A percentile compares a stretch with the other conserved stretches of the same genome.
Conservation (phyloP, 2,888 invertebrate genomes). For the Incurvaria masculella region DNA sequence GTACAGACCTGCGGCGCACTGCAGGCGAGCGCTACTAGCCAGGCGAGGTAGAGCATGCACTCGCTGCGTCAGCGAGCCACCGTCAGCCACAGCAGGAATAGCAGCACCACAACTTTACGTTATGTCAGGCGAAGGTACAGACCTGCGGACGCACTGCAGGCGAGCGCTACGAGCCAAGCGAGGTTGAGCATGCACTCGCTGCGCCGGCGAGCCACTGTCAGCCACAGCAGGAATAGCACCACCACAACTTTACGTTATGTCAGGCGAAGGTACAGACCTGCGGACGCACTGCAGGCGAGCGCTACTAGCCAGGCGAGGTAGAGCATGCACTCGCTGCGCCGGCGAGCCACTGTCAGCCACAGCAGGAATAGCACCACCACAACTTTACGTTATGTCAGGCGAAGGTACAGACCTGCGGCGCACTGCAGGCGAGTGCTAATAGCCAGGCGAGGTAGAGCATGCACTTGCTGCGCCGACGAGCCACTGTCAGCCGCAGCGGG, state of each 20-base stretch:
- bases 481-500: slow-evolving; percentile 65
- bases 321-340: slow-evolving; percentile 68
- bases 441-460: slow-evolving; percentile 71
- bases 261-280: slow-evolving; percentile 50
- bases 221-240: slow-evolving; percentile 67
- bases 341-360: slow-evolving; percentile 61
- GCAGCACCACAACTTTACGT: no score
- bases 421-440: slow-evolving; percentile 61
- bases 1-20: slow-evolving; percentile 67
- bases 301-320: slow-evolving; percentile 65
- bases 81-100: slow-evolving; percentile 66
- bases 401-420: slow-evolving; percentile 61
- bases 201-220: slow-evolving; percentile 62
- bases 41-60: slow-evolving; percentile 66
- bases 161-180: slow-evolving; percentile 65
- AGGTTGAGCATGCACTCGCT: slow-evolving; percentile 67
- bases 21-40: slow-evolving; percentile 63
- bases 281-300: slow-evolving; percentile 65
- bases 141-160: slow-evolving; percentile 72
- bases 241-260: slow-evolving; percentile 54
- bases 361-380: slow-evolving; percentile 74
- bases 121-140: slow-evolving; percentile 12
- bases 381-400: not conserved
- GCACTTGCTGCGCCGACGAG: slow-evolving; percentile 63
- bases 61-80: slow-evolving; percentile 66